Evolutionary conservation across 2,797 vertebrate genomes (phyloP).

Genomic region (Xenopus petersii): DNA sequence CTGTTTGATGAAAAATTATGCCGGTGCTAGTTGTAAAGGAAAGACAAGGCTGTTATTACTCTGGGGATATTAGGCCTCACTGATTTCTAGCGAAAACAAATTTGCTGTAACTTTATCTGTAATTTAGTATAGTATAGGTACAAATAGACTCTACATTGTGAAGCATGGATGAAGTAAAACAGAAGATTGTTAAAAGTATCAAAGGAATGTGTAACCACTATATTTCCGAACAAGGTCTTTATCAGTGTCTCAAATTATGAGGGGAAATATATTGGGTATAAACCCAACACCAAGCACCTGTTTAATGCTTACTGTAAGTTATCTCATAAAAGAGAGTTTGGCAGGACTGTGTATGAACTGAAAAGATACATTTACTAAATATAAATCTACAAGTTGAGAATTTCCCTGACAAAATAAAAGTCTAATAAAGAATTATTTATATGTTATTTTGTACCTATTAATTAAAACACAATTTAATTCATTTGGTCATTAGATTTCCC

Average conservation of each 20-base stretch:
- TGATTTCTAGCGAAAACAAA: conserved; percentile 98
- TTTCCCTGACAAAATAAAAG: no score
- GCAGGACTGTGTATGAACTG: conserved; percentile 32
- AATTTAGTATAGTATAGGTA: conserved; percentile 86
- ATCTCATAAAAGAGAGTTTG: conserved; percentile 53
- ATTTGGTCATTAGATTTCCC: no score
- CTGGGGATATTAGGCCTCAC: conserved; percentile 84
- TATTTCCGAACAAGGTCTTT: conserved; percentile 82
- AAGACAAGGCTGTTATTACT: conserved; percentile 88
- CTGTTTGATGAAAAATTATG: conserved; percentile 72
- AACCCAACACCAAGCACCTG: conserved; percentile 79
- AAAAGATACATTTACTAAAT: conserved; percentile 43
- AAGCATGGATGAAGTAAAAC: conserved; percentile 66
- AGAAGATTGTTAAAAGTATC: conserved; percentile 70
- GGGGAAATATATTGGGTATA: conserved; percentile 76
- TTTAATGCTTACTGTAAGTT: conserved; percentile 71
- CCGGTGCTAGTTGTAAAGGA: conserved; percentile 69
- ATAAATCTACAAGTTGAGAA: neutral
- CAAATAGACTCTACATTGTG: conserved; percentile 93
- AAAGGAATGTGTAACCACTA: conserved; percentile 79
- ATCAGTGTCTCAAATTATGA: conserved; percentile 77
- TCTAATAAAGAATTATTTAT: no score
- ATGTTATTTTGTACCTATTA: no score
- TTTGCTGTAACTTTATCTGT: conserved; percentile 99
- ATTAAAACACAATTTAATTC: no score